phyloP scores from a whole-genome alignment of 1,140 invertebrate species.

The Drosophila nebulosa region DNA sequence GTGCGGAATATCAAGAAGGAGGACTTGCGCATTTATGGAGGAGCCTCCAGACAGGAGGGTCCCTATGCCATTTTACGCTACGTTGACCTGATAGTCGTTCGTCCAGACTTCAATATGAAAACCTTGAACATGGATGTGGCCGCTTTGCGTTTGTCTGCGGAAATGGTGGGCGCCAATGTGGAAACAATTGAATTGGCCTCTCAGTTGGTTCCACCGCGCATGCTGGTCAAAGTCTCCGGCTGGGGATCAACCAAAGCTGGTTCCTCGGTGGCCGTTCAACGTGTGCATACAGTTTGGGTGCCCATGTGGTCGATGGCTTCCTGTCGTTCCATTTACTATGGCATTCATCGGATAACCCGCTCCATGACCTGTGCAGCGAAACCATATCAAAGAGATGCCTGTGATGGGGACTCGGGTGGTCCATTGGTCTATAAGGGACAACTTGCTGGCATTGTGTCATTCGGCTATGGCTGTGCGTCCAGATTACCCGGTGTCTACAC shows the following conservation, averaged over 20 bases:
- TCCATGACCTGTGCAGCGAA: constrained; percentile 51
- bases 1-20: constrained; percentile 18
- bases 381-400: constrained; percentile 42
- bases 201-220: constrained; percentile 15
- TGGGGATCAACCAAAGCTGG: constrained; percentile 30
- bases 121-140: constrained; percentile 63
- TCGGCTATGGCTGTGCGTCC: constrained; percentile 44
- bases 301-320: constrained; percentile 48
- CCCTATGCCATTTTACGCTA: constrained; percentile 21
- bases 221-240: constrained; percentile 46
- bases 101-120: constrained; percentile 25
- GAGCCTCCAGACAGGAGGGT: constrained; percentile 46
- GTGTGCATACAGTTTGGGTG: constrained; percentile 45
- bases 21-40: constrained; percentile 41
- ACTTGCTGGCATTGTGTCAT: constrained; percentile 54
- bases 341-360: constrained; percentile 33
- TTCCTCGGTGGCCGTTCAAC: constrained; percentile 23
- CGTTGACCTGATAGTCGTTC: constrained; percentile 35
- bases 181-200: constrained; percentile 44
- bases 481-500: constrained; percentile 55
- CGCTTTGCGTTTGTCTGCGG: constrained; percentile 17
- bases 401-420: constrained; percentile 59
- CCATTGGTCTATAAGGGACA: constrained; percentile 49
- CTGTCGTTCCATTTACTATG: constrained; percentile 32
- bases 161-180: constrained; percentile 41